These are phyloP conservation scores for Poecilia gillii DNA, from an alignment of 2,797 vertebrate species.

Conservation along the genomic window DNA sequence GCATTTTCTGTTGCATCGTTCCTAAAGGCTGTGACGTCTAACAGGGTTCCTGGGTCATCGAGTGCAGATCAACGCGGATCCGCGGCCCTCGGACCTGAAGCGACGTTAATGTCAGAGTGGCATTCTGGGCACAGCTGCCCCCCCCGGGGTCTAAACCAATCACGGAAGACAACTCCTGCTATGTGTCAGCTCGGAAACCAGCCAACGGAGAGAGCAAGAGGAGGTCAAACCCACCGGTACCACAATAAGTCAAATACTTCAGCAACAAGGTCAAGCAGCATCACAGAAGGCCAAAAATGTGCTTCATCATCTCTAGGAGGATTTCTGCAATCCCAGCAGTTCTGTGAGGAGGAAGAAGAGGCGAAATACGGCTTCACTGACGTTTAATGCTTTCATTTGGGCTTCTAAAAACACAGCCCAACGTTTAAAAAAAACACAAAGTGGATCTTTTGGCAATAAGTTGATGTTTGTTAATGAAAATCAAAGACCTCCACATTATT, in stretches of 20 bases:
- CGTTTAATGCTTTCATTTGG: constrained; percentile 7
- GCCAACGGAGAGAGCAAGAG: constrained; percentile 7
- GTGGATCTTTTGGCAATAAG: too few relatives aligned
- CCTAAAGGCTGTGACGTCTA: neutral
- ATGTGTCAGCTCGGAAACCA: constrained; percentile 20
- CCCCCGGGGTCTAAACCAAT: constrained; percentile 1
- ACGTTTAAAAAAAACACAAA: too few relatives aligned
- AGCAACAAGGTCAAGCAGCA: constrained; percentile 14
- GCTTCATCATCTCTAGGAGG: constrained; percentile 17
- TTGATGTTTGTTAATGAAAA: too few relatives aligned
- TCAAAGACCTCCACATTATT: too few relatives aligned
- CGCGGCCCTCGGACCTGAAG: constrained; percentile 28
- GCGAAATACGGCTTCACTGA: constrained; percentile 41
- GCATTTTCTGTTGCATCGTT: neutral
- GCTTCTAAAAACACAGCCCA: too few relatives aligned
- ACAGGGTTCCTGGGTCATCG: constrained; percentile 12
- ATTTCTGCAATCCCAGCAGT: constrained; percentile 18
- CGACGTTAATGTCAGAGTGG: constrained; percentile 29
- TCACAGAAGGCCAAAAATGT: constrained; percentile 8
- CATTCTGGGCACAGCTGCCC: constrained; percentile 24
- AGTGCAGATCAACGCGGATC: constrained; percentile 20
- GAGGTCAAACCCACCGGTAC: neutral
- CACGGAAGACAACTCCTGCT: constrained; percentile 1
- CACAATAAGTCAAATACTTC: constrained; percentile 9
- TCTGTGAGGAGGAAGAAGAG: constrained; percentile 19